Percentiles rank a stretch among this genome's conserved stretches.
These are phyloP conservation scores for Chironomus tentans DNA, from an alignment of 2,888 invertebrate genomes.

Conservation along the genomic window DNA sequence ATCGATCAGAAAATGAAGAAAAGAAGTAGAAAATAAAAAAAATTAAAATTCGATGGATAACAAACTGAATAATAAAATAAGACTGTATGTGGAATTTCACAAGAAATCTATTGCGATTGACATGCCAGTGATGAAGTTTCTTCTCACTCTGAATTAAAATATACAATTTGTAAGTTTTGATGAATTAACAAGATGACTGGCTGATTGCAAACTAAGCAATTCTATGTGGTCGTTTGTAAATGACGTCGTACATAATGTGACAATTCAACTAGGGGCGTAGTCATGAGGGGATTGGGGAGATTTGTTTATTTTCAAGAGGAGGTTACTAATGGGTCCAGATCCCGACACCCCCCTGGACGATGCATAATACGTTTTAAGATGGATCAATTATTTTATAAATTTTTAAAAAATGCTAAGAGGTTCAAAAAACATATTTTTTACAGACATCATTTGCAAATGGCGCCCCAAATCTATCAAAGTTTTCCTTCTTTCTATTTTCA, in stretches of 20 bases:
- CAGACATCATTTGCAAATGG: too few species aligned
- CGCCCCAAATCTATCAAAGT: not conserved
- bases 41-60: constrained; percentile 3
- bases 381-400: too few species aligned
- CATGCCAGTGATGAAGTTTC: constrained; percentile 5
- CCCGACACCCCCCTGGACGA: too few species aligned
- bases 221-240: too few species aligned
- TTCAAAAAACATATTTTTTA: too few species aligned
- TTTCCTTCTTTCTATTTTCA: constrained; percentile 4
- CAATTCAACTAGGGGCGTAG: too few species aligned
- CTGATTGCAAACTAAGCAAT: not conserved
- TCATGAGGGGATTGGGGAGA: too few species aligned
- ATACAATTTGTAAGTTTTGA: not conserved
- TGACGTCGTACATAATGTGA: too few species aligned
- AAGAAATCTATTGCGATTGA: constrained; percentile 5
- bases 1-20: not conserved
- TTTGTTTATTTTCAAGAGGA: too few species aligned
- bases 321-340: too few species aligned
- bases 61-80: not conserved
- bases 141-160: not conserved
- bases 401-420: too few species aligned
- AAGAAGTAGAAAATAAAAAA: not conserved
- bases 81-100: constrained; percentile 6
- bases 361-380: too few species aligned
- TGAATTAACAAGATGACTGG: not conserved